Evolutionary conservation across 2,888 invertebrate species (phyloP).

Genomic region (Drosophila neonasuta): DNA sequence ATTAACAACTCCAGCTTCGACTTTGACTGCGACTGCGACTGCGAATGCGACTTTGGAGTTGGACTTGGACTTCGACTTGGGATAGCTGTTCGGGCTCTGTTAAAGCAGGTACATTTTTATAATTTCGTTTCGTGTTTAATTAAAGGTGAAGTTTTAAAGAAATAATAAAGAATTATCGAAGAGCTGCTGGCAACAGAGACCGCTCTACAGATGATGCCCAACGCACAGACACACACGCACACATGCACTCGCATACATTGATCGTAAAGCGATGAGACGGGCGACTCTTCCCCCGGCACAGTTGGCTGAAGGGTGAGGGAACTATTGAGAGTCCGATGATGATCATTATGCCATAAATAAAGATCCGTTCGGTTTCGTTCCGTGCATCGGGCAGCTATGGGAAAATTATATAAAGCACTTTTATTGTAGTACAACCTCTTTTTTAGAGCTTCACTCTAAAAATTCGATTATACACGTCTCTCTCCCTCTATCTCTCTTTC

Average conservation of each 20-base stretch:
- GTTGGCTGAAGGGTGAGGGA: conserved; percentile 6
- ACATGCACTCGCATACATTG: conserved; percentile 50
- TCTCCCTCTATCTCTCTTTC: background rate
- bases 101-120: conserved; percentile 78
- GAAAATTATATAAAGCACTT: conserved; percentile 68
- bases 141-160: conserved; percentile 78
- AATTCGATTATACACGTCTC: conserved; percentile 12
- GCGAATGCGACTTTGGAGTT: conserved; percentile 6
- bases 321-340: conserved; percentile 57
- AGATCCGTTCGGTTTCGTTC: conserved; percentile 77
- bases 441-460: conserved; percentile 37
- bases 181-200: conserved; percentile 47
- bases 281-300: conserved; percentile 8
- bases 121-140: conserved; percentile 78
- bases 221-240: conserved; percentile 26
- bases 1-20: conserved; percentile 34
- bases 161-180: conserved; percentile 78
- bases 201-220: conserved; percentile 59
- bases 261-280: conserved; percentile 71
- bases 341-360: conserved; percentile 78
- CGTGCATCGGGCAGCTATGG: conserved; percentile 65
- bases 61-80: conserved; percentile 34
- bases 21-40: conserved; percentile 23
- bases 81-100: conserved; percentile 41
- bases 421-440: conserved; percentile 54